These are phyloP conservation scores for Scolopax rusticola DNA, from an alignment of 2,797 vertebrate species.

Conservation along the genomic window DNA sequence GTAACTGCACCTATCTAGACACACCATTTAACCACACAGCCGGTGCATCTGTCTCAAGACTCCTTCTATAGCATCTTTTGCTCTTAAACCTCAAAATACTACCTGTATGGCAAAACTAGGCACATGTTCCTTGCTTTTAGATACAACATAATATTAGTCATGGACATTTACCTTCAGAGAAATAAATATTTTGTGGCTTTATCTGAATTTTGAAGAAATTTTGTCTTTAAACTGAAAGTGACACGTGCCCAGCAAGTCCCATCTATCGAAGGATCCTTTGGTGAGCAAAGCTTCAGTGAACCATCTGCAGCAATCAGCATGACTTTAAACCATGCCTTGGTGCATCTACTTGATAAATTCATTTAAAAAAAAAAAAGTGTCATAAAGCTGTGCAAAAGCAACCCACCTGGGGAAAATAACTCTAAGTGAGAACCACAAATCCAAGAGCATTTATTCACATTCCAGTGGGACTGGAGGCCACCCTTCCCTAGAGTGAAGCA, in stretches of 20 bases:
- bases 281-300: background rate
- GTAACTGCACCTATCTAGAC: background rate
- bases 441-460: rapidly evolving
- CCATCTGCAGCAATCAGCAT: rapidly evolving
- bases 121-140: background rate
- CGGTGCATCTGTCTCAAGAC: background rate
- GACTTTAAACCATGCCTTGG: background rate
- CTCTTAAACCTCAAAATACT: background rate
- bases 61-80: background rate
- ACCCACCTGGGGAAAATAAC: background rate
- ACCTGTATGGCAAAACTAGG: background rate
- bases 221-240: background rate
- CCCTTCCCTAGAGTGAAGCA: background rate
- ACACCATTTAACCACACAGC: background rate
- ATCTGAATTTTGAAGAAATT: background rate
- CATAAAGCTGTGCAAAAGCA: background rate
- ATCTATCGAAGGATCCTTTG: background rate
- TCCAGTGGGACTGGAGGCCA: background rate
- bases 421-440: rapidly evolving
- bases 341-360: background rate
- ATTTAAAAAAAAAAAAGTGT: background rate
- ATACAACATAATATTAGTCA: no score
- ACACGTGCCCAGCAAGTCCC: background rate
- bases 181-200: background rate
- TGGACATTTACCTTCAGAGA: background rate